Evolutionary conservation across 2,113 vertebrate genomes (phyloP).

Genomic region (Dipodomys ordii): DNA sequence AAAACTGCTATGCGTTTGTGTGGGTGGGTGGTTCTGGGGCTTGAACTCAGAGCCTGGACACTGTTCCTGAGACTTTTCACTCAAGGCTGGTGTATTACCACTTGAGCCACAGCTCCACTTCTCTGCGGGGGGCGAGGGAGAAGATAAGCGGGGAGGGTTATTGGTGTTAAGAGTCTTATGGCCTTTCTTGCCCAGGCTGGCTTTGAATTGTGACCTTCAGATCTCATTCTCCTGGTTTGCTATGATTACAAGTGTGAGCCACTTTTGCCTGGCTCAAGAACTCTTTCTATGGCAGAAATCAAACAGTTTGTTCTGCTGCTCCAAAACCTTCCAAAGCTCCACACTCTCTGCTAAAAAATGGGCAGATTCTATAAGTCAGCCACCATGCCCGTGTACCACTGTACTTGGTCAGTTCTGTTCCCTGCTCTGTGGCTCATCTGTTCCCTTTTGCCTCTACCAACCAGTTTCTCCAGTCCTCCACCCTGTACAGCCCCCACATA

Average conservation of each 20-base stretch:
- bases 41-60: neutral
- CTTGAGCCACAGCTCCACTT: no score
- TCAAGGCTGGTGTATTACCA: no score
- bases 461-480: neutral
- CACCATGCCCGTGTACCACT: neutral
- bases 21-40: neutral
- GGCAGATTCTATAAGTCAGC: neutral
- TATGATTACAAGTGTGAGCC: no score
- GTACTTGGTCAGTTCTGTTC: neutral
- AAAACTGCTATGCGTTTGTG: no score
- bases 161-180: no score
- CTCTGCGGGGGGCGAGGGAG: no score
- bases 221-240: no score
- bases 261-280: neutral
- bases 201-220: no score
- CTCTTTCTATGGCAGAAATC: neutral
- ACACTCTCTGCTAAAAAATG: neutral
- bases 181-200: no score
- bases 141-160: no score
- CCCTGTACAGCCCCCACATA: no score
- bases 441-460: neutral
- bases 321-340: neutral
- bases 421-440: neutral
- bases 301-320: neutral
- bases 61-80: no score